Evolutionary conservation across 1,140 invertebrate species (phyloP).

Genomic region (Drosophila novamexicana): DNA sequence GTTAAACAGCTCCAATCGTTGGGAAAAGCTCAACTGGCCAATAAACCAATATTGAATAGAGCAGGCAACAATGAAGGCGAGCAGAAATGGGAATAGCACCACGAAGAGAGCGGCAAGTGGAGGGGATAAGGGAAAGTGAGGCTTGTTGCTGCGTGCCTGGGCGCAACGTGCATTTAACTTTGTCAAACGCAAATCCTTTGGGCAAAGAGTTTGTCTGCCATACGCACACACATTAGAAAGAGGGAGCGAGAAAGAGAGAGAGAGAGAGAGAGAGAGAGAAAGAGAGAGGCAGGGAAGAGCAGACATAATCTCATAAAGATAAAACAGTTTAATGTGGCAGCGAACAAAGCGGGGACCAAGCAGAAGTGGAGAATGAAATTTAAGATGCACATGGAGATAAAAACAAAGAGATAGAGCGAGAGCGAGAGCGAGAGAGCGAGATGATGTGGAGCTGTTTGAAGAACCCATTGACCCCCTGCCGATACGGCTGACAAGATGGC

Average conservation of each 20-base stretch:
- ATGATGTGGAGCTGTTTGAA: constrained; percentile 3
- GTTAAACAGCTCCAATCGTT: constrained; percentile 37
- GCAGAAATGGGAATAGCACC: not conserved
- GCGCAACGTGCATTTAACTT: constrained; percentile 72
- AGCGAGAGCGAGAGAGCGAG: not conserved
- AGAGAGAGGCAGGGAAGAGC: constrained; percentile 1
- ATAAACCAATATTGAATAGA: constrained; percentile 52
- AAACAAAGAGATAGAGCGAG: not conserved
- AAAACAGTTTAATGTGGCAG: constrained; percentile 79
- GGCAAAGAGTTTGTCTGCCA: constrained; percentile 72
- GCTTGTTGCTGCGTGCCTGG: constrained; percentile 53
- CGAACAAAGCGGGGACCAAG: constrained; percentile 53
- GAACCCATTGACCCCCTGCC: constrained; percentile 40
- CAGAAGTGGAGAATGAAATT: constrained; percentile 23
- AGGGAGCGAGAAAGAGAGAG: not conserved
- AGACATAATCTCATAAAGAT: constrained; percentile 83
- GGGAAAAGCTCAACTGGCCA: constrained; percentile 50
- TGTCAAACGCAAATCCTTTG: constrained; percentile 81
- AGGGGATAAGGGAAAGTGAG: not conserved
- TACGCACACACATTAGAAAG: constrained; percentile 40
- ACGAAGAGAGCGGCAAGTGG: not conserved
- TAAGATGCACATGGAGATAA: constrained; percentile 2
- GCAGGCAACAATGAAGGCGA: not conserved
- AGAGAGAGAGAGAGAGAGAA: not conserved
- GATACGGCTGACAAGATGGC: constrained; percentile 35